Evolutionary conservation across 2,113 vertebrate genomes (phyloP), one percentile per base, ranked within the genome.

Genomic region (Xyrauchen texanus): DNA sequence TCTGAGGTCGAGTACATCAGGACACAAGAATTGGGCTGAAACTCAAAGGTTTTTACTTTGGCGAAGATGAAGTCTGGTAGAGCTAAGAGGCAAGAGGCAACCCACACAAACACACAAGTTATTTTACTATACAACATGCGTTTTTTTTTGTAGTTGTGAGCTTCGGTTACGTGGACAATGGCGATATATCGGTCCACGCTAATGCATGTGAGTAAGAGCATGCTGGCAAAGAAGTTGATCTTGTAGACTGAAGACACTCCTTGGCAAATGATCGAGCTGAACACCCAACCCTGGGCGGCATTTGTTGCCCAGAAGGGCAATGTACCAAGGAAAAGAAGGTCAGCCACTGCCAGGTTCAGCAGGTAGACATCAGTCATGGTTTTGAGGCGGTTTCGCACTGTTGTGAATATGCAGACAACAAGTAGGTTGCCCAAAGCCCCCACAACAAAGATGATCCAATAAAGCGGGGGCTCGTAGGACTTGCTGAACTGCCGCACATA

Each of bases 241-340:
- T 95, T 96, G 78, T 97, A 97, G 82, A 92, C 74, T 7, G 92
- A 92, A 0, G 90, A 93, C 49, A 97, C 90, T 0, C 91, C 52
- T 81, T 95, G 96, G 90, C 96, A 98, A 72, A 92, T 34, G 34
- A 73, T 5, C n/a, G 76, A 15, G 51, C 91, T 88, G 67, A 97
- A 96, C 44, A 82, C 55, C 96, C 96, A 97, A 21, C 91, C 92
- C 0, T 79, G 79, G 0, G 81, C 79, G 0, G 95, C 93, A 0
- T 95, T 92, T 0, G 84, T 81, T 3, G 96, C 95, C 96, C 95
- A 96, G 88, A 98, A 95, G 52, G 97, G 97, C n/a, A 98, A 88
- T 1, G 92, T 95, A 83, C 88, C 86, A 0, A 97, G 91, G 81
- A 98, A 95, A 34, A 97, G 91, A 1, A 98, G 94, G 85, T 97